Percentiles rank a stretch among this genome's conserved stretches.
Conservation (phyloP, 1,140 invertebrate species). For the Lasaia peninsularis region DNA sequence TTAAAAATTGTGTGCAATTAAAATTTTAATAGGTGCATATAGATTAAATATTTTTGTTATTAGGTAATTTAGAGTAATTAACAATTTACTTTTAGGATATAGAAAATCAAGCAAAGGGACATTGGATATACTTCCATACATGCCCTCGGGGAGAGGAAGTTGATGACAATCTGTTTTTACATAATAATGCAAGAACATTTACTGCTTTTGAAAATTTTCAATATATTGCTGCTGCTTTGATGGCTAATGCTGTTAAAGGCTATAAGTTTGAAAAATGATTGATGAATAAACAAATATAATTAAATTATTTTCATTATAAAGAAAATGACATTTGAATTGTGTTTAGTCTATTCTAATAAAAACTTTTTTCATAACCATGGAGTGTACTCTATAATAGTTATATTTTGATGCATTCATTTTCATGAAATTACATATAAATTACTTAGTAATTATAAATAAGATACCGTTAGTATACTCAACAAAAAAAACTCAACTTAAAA, state of each 20-base stretch:
- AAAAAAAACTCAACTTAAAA: too few relatives aligned
- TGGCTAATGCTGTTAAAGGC: slow-evolving; percentile 43
- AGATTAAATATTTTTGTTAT: too few relatives aligned
- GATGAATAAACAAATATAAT: not conserved
- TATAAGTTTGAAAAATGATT: slow-evolving; percentile 34
- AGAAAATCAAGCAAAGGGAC: slow-evolving; percentile 17
- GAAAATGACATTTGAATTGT: too few relatives aligned
- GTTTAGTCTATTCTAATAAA: too few relatives aligned
- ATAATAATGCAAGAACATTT: slow-evolving; percentile 47
- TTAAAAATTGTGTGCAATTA: too few relatives aligned
- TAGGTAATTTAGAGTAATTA: not conserved
- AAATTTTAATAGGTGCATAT: too few relatives aligned
- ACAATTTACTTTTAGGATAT: slow-evolving; percentile 44
- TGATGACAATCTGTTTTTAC: slow-evolving; percentile 41
- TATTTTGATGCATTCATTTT: too few relatives aligned
- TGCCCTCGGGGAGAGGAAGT: slow-evolving; percentile 51
- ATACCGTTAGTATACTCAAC: too few relatives aligned
- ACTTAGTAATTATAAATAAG: too few relatives aligned
- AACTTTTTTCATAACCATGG: too few relatives aligned
- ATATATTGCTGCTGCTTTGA: slow-evolving; percentile 53
- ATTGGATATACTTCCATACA: slow-evolving; percentile 60
- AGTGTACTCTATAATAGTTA: too few relatives aligned
- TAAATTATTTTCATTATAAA: not conserved
- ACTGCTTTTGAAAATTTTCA: slow-evolving; percentile 55
- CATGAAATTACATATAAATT: too few relatives aligned